Conservation (phyloP, 2,113 vertebrate species). For the Phodopus roborovskii region DNA sequence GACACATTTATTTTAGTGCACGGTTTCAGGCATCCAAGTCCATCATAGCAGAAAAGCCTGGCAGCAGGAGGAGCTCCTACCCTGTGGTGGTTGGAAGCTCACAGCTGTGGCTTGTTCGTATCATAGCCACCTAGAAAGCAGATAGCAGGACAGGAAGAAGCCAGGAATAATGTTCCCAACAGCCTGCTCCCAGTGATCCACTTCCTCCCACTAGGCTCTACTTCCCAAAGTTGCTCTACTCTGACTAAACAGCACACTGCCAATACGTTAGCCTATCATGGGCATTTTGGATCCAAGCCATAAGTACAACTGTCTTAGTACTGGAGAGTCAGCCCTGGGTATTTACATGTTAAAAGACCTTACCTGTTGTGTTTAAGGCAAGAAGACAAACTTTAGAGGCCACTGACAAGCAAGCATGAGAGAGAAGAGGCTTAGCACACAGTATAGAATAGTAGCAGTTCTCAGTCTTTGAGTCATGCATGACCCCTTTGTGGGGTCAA, state of each 20-base stretch:
- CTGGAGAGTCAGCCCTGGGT: background rate
- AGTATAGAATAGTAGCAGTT: too few species aligned
- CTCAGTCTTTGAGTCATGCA: too few species aligned
- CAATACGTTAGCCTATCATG: background rate
- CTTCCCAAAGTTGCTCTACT: background rate
- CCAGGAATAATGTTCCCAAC: background rate
- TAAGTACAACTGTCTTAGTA: background rate
- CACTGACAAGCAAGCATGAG: too few species aligned
- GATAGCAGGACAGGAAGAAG: background rate
- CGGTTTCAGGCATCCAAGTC: background rate
- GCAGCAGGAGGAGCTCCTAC: background rate
- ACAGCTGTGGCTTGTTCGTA: background rate
- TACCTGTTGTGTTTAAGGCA: too few species aligned
- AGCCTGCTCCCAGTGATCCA: background rate
- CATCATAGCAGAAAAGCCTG: background rate
- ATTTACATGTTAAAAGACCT: background rate
- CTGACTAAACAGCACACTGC: background rate
- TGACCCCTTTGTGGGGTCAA: too few species aligned
- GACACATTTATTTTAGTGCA: background rate
- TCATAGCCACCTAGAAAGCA: background rate
- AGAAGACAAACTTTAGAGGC: too few species aligned
- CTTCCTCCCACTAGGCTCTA: background rate
- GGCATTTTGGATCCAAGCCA: background rate
- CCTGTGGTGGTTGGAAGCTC: background rate
- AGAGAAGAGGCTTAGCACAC: too few species aligned